Evolutionary conservation across 2,797 vertebrate species (phyloP), one percentile per base, ranked within the genome.

Genomic region (Brotula barbata): DNA sequence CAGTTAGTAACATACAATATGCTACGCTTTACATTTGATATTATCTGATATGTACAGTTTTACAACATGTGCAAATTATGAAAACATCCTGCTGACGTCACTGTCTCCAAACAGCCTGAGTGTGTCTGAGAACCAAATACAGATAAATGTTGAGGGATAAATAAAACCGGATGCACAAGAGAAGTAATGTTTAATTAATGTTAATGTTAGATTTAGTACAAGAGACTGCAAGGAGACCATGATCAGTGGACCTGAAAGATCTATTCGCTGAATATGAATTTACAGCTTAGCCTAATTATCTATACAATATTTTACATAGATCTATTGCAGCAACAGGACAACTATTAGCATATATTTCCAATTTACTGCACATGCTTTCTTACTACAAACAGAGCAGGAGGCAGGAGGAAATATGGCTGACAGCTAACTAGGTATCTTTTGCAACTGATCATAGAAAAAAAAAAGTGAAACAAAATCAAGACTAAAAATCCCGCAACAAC

Each of bases 391-490:
- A 23, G 49, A 64, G 39, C 65, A 48, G 16, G n/a, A 57, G 49
- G 49, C 7, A 22, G 63, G 50, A 53, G 40, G 46, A 62, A 68
- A 56, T 56, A 54, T 58, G 51, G 58, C 39, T 77, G 63, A 54
- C 56, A 65, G 62, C 69, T 87, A 87, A 88, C 87, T 87, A 80
- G 80, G 84, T 73, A 73, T 74, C 51, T 73, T 75, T 78, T 78
- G 69, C 50, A 25, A 73, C 68, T 73, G 73, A 66, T 68, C 61
- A 73, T 64, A 54, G 71, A 58, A 72, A 72, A 78, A 20, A 74
- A 85, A n/a, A n/a, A n/a, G n/a, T n/a, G n/a, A n/a, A 86, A 89
- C 80, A 62, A 88, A 86, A 89, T 87, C 76, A 86, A 83, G 83
- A 86, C 84, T 89, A 90, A 92, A 87, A 85, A 90, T 80, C 68